Evolutionary conservation across 2,797 vertebrate genomes (phyloP).

Genomic region (Trachops cirrhosus): DNA sequence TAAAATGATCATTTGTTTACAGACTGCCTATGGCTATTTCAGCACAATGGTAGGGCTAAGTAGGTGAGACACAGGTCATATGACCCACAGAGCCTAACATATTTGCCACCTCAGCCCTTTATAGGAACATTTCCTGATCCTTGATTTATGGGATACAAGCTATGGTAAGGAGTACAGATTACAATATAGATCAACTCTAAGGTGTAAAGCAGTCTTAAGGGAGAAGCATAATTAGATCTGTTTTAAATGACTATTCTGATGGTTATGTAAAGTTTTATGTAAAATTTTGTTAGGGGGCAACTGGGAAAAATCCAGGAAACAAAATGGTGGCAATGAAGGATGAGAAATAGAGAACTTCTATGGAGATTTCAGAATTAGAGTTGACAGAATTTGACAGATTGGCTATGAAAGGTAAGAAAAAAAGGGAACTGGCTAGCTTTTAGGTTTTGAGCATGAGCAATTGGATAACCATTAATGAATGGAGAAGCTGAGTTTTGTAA

Average conservation of each 20-base stretch:
- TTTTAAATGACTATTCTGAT: not conserved
- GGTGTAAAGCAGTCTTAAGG: not conserved
- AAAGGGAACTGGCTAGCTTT: not conserved
- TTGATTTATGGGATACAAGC: not conserved
- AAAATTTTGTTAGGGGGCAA: not conserved
- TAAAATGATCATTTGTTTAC: not conserved
- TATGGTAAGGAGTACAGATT: not conserved
- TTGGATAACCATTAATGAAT: not conserved
- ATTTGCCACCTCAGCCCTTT: not conserved
- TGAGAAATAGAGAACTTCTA: not conserved
- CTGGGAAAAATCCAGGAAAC: not conserved
- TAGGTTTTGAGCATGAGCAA: not conserved
- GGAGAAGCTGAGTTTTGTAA: not conserved
- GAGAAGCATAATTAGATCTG: not conserved
- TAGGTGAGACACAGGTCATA: not conserved
- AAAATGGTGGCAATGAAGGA: not conserved
- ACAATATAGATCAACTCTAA: not conserved
- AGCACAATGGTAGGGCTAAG: not conserved
- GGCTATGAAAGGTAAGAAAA: not conserved
- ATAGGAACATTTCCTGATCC: not conserved
- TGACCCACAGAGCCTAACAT: not conserved
- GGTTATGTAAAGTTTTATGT: not conserved
- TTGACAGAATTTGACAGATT: not conserved
- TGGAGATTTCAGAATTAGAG: not conserved
- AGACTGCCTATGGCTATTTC: not conserved